A percentile compares a stretch with the other conserved stretches of the same genome.
Evolutionary conservation across 2,113 vertebrate genomes (phyloP).

Genomic region (Microcebus ravelobensis): DNA sequence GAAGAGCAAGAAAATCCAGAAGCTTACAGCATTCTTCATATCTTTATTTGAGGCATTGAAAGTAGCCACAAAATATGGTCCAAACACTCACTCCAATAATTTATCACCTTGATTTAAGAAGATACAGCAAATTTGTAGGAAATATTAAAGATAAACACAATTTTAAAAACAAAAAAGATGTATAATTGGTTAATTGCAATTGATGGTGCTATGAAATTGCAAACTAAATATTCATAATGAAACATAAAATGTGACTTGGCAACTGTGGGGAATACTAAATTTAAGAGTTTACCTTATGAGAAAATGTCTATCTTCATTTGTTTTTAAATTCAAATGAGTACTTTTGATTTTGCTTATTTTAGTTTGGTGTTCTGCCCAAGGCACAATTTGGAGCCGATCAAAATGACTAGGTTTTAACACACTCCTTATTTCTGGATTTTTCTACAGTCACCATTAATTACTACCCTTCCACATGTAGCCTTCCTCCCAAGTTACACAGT

Average conservation of each 20-base stretch:
- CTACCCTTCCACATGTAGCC: too few relatives aligned
- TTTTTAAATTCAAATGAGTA: slow-evolving; percentile 44
- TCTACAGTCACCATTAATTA: slow-evolving; percentile 25
- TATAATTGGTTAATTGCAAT: neutral
- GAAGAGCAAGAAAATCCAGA: neutral
- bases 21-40: neutral
- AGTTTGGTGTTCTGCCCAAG: slow-evolving; percentile 41
- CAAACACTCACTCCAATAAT: neutral
- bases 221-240: neutral
- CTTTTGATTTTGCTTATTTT: slow-evolving; percentile 50
- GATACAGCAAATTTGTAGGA: neutral
- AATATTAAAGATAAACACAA: neutral
- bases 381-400: neutral
- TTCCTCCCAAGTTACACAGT: neutral
- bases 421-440: slow-evolving; percentile 26
- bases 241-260: neutral
- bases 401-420: neutral
- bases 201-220: neutral
- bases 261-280: neutral
- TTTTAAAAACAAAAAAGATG: neutral
- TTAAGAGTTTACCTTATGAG: neutral
- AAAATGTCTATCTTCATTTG: neutral
- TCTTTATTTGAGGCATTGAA: neutral
- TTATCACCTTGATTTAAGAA: neutral
- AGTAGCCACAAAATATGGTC: neutral